Conservation (phyloP, 2,888 invertebrate species). For the Brachyopa scutellaris region DNA sequence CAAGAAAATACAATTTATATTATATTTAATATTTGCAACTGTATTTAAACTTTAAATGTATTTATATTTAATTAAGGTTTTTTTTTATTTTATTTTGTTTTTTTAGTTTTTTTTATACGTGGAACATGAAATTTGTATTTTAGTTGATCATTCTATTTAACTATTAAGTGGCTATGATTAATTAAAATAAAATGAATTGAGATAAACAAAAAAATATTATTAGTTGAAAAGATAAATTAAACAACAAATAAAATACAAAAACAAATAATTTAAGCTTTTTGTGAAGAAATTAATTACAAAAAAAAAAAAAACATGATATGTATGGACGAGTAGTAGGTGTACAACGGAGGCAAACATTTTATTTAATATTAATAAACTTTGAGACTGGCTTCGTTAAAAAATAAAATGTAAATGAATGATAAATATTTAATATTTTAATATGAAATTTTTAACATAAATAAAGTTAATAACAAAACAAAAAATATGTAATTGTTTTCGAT, state of each 20-base stretch:
- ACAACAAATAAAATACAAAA: too few species aligned
- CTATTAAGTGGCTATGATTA: constrained; percentile 34
- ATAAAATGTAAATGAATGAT: constrained; percentile 13
- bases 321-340: constrained; percentile 38
- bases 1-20: constrained; percentile 59
- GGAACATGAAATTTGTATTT: constrained; percentile 41
- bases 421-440: constrained; percentile 64
- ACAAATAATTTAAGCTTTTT: constrained; percentile 32
- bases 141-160: constrained; percentile 51
- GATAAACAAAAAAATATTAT: constrained; percentile 43
- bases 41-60: constrained; percentile 71
- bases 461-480: not conserved
- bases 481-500: constrained; percentile 19
- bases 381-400: constrained; percentile 69
- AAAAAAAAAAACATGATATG: constrained; percentile 9
- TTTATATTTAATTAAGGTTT: constrained; percentile 71
- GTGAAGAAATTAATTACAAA: constrained; percentile 29
- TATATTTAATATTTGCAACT: constrained; percentile 64
- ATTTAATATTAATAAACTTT: constrained; percentile 62
- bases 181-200: constrained; percentile 35
- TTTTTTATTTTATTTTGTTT: constrained; percentile 59
- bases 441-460: constrained; percentile 25
- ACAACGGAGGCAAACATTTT: constrained; percentile 60
- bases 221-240: constrained; percentile 52
- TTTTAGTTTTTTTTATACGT: constrained; percentile 57